These are phyloP conservation scores for Gymnodraco acuticeps DNA, from an alignment of 2,797 vertebrate genomes.

Conservation along the genomic window DNA sequence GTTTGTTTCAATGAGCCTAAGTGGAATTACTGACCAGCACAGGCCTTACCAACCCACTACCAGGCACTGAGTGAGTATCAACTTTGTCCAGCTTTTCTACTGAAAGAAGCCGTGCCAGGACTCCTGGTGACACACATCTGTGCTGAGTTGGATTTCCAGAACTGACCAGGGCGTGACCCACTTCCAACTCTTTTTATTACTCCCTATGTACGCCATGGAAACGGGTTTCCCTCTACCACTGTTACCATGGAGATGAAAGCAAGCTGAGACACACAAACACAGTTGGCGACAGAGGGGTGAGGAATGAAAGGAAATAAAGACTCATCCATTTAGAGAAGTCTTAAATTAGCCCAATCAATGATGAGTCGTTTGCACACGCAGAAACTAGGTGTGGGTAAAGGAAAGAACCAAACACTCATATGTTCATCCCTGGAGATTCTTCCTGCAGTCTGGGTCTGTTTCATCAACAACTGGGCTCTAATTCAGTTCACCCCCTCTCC, in stretches of 20 bases:
- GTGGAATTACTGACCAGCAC: slow-evolving; percentile 46
- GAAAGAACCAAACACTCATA: slow-evolving; percentile 15
- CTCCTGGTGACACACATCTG: slow-evolving; percentile 83
- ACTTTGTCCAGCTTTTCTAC: slow-evolving; percentile 68
- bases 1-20: slow-evolving; percentile 55
- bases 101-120: slow-evolving; percentile 74
- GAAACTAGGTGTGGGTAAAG: slow-evolving; percentile 53
- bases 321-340: slow-evolving; percentile 70
- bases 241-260: slow-evolving; percentile 72
- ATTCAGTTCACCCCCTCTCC: slow-evolving; percentile 7
- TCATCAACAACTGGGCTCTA: slow-evolving; percentile 8
- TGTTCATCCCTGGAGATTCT: slow-evolving; percentile 17
- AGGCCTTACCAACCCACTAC: slow-evolving; percentile 56
- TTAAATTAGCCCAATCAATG: slow-evolving; percentile 52
- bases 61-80: slow-evolving; percentile 68
- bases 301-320: slow-evolving; percentile 71
- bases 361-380: slow-evolving; percentile 21
- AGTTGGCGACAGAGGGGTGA: slow-evolving; percentile 48
- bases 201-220: slow-evolving; percentile 51
- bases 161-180: slow-evolving; percentile 76
- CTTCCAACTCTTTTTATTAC: slow-evolving; percentile 44
- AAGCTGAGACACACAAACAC: slow-evolving; percentile 72
- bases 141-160: slow-evolving; percentile 72
- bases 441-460: slow-evolving; percentile 26
- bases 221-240: slow-evolving; percentile 68